Evolutionary conservation across 2,888 invertebrate genomes (phyloP).

Genomic region (Ornithoptera alexandrae): DNA sequence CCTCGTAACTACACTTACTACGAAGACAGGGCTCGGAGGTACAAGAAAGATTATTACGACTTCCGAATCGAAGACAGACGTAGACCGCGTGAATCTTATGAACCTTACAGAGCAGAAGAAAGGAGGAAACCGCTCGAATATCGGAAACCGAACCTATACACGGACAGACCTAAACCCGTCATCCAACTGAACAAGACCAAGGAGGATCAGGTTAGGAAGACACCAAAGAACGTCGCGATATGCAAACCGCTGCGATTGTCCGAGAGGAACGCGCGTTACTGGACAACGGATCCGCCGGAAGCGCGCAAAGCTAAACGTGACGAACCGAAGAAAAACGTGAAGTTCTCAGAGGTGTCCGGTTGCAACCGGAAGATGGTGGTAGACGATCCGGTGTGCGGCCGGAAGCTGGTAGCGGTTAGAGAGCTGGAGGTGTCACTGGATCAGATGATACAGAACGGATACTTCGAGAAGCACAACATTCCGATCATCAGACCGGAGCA

Average conservation of each 20-base stretch:
- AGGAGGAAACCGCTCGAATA: slow-evolving; percentile 14
- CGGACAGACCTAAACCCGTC: slow-evolving; percentile 32
- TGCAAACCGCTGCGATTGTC: slow-evolving; percentile 68
- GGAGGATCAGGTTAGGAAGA: slow-evolving; percentile 25
- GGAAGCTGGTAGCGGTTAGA: slow-evolving; percentile 70
- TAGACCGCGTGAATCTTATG: slow-evolving; percentile 52
- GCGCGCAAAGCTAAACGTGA: slow-evolving; percentile 58
- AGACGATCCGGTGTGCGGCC: slow-evolving; percentile 66
- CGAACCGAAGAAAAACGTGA: slow-evolving; percentile 72
- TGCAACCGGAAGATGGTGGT: slow-evolving; percentile 72
- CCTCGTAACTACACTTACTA: slow-evolving; percentile 68
- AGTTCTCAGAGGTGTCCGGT: slow-evolving; percentile 75
- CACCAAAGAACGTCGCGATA: slow-evolving; percentile 66
- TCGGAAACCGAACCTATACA: slow-evolving; percentile 32
- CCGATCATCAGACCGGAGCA: slow-evolving; percentile 60
- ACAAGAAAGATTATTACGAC: slow-evolving; percentile 70
- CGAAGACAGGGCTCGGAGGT: slow-evolving; percentile 55
- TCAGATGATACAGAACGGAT: slow-evolving; percentile 76
- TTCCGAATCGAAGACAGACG: slow-evolving; percentile 67
- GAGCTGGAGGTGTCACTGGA: slow-evolving; percentile 74
- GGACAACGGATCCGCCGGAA: slow-evolving; percentile 66
- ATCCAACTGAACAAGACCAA: slow-evolving; percentile 37
- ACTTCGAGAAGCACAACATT: slow-evolving; percentile 74
- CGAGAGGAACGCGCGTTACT: slow-evolving; percentile 66
- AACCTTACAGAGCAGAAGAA: slow-evolving; percentile 46